Conservation (phyloP, 2,113 vertebrate species). For the Sigmodon hispidus region DNA sequence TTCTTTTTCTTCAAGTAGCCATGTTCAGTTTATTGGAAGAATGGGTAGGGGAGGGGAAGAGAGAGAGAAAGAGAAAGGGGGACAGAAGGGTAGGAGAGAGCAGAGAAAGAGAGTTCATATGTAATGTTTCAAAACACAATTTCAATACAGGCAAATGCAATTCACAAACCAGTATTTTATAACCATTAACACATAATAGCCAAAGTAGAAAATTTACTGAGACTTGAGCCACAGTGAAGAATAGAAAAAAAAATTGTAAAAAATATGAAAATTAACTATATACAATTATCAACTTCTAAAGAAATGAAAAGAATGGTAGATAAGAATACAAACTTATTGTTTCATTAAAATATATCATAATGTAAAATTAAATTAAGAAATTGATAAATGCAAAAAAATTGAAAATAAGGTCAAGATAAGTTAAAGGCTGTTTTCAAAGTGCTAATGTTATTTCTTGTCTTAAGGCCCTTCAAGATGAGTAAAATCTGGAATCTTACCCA, state of each 20-base stretch:
- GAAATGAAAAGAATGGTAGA: neutral
- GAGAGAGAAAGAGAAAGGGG: too few relatives aligned
- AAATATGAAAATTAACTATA: neutral
- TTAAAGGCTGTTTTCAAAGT: constrained; percentile 12
- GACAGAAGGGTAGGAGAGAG: too few relatives aligned
- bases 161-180: neutral
- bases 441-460: neutral
- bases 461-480: neutral
- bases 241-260: neutral
- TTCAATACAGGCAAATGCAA: constrained; percentile 18
- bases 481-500: neutral
- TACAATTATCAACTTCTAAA: neutral
- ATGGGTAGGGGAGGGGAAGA: too few relatives aligned
- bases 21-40: too few relatives aligned
- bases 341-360: neutral
- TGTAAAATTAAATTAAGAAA: neutral
- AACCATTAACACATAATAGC: neutral
- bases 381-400: neutral
- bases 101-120: too few relatives aligned
- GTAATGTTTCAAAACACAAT: neutral
- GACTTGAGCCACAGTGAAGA: neutral
- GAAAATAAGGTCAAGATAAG: neutral
- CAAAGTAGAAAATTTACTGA: neutral
- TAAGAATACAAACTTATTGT: neutral
- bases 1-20: too few relatives aligned